Evolutionary conservation across 1,140 invertebrate genomes (phyloP).

Genomic region (Halictus rubicundus): DNA sequence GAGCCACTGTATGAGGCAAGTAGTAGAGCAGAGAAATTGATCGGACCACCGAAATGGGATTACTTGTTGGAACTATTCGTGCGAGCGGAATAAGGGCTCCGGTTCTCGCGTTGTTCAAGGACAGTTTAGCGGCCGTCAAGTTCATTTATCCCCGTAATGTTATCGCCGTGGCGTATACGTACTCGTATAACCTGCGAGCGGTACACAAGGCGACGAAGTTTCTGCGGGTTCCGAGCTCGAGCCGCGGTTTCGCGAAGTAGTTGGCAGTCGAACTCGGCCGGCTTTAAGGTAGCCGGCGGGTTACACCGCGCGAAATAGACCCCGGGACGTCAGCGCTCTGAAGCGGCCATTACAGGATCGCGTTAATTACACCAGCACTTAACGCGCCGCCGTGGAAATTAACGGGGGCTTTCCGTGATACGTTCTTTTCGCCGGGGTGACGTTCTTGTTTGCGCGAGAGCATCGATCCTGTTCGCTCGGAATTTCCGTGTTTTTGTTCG

Average conservation of each 20-base stretch:
- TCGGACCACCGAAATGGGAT: no score
- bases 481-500: neutral
- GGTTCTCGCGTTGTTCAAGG: neutral
- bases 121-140: neutral
- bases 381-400: constrained; percentile 34
- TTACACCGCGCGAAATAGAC: constrained; percentile 40
- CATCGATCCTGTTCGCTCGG: neutral
- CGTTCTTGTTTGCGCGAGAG: neutral
- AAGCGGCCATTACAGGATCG: constrained; percentile 33
- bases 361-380: constrained; percentile 40
- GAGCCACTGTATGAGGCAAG: no score
- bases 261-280: neutral
- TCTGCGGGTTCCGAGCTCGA: neutral
- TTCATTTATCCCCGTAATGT: neutral
- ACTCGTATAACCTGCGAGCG: neutral
- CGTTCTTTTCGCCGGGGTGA: constrained; percentile 3
- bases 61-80: no score
- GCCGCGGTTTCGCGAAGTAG: constrained; percentile 8
- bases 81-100: no score
- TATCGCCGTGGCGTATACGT: neutral
- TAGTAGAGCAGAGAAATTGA: no score
- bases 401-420: constrained; percentile 31
- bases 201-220: constrained; percentile 2
- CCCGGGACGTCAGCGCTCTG: constrained; percentile 9
- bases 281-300: constrained; percentile 11